phyloP scores from a whole-genome alignment of 1,140 invertebrate genomes.

The Andrena cerasifolii region DNA sequence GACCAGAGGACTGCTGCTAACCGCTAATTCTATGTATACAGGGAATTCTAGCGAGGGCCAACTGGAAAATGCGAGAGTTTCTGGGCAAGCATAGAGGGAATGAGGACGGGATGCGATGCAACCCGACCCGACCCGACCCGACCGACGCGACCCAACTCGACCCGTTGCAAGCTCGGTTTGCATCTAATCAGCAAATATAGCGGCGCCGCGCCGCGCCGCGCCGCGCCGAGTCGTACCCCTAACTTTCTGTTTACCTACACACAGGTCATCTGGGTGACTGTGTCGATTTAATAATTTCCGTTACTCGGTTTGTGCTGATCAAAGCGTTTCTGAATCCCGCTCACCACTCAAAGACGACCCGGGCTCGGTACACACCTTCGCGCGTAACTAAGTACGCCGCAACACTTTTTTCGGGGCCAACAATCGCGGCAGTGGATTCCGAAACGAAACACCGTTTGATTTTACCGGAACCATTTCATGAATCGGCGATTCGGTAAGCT shows the following conservation, averaged over 20 bases:
- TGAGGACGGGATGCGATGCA: not conserved
- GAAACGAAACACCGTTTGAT: no score
- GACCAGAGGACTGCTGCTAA: slow-evolving; percentile 45
- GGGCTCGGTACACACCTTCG: no score
- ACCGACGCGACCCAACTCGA: not conserved
- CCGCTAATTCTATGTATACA: slow-evolving; percentile 67
- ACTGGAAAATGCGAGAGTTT: slow-evolving; percentile 8
- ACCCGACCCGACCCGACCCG: not conserved
- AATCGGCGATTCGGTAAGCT: not conserved
- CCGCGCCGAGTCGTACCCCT: not conserved
- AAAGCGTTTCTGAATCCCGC: not conserved
- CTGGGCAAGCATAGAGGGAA: not conserved
- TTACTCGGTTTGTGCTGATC: not conserved
- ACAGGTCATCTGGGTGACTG: not conserved
- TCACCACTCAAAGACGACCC: no score
- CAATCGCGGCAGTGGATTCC: no score
- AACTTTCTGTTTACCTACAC: not conserved
- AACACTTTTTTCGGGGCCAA: no score
- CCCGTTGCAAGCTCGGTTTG: slow-evolving; percentile 56
- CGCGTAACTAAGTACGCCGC: no score
- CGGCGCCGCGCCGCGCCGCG: not conserved
- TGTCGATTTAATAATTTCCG: not conserved
- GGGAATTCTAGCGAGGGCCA: slow-evolving; percentile 12
- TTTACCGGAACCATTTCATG: no score
- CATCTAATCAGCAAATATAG: slow-evolving; percentile 63